Base-by-base conservation (phyloP, 1,140 invertebrate species). In the Phocides pigmalion region DNA sequence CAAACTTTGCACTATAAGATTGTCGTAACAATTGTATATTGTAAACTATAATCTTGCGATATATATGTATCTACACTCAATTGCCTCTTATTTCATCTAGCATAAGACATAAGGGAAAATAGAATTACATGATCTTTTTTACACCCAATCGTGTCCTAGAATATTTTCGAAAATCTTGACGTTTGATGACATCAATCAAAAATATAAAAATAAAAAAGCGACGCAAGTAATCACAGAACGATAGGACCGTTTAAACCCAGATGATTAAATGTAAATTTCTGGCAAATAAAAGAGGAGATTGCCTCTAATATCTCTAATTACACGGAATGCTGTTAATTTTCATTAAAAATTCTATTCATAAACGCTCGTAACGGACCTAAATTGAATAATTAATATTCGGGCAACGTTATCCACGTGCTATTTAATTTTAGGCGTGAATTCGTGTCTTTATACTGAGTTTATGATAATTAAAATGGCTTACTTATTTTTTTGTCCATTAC, bases 341-440 rank as follows among this genome's bases (percentile, higher is more conserved):
- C 25, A 35, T 51, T 51, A 51, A 35, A 25, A 50, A 50, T 50
- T 50, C 47, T 50, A 5, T 50, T 35, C 47, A 50, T 50, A 50
- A 50, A 50, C 44, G 44, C 15, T 50, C 47, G 47, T 35, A 50
- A 50, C 15, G 25, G 25, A 19, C 14, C 15, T 32, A 6, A 50
- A 50, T 28, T 50, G 47, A 50, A 50, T 35, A 50, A 50, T 50
- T 50, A 35, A 50, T 50, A 50, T 50, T 50, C 25, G 14, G 47
- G 25, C 25, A 50, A 28, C 47, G 25, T 35, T 35, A 15, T n/a
- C 5, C 25, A 50, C 25, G 25, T 50, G 14, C 25, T 32, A 35
- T 50, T 50, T 50, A 50, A 50, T 17, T 50, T 32, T 50, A 50
- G 20, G 47, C 25, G 47, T 50, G 20, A 49, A 49, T 28, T 49